Conservation (phyloP, 2,797 vertebrate genomes). For the Esox masquinongy region DNA sequence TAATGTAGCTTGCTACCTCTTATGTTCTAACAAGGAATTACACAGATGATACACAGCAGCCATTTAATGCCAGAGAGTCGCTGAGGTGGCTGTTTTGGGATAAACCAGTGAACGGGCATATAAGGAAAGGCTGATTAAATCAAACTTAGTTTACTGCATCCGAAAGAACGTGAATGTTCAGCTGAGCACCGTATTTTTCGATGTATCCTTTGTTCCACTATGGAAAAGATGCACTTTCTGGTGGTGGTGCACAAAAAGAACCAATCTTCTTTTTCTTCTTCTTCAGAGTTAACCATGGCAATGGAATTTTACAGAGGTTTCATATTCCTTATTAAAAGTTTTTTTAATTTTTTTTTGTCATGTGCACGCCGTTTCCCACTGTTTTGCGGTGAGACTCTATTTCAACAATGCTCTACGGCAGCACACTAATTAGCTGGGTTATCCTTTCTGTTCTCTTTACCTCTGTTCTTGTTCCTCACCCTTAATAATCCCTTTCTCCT, state of each 20-base stretch:
- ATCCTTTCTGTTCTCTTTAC: conserved; percentile 38
- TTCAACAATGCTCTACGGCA: conserved; percentile 54
- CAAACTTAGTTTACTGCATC: neutral
- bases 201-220: neutral
- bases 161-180: neutral
- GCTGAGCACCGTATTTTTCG: neutral
- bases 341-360: conserved; percentile 52
- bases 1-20: neutral
- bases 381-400: conserved; percentile 60
- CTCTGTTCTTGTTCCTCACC: conserved; percentile 37
- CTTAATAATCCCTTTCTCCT: neutral
- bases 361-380: conserved; percentile 44
- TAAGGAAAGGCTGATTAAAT: neutral
- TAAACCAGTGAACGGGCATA: neutral
- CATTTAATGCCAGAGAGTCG: neutral
- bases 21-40: neutral
- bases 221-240: neutral
- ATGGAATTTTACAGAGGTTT: conserved; percentile 36
- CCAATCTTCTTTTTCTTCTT: neutral
- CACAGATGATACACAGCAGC: neutral
- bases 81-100: neutral
- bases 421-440: conserved; percentile 62
- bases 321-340: neutral
- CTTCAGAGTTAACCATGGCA: conserved; percentile 60
- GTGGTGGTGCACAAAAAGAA: neutral